Evolutionary conservation across 2,888 invertebrate species (phyloP), one percentile per base, ranked within the genome.

Genomic region (Pterobdella sp.): DNA sequence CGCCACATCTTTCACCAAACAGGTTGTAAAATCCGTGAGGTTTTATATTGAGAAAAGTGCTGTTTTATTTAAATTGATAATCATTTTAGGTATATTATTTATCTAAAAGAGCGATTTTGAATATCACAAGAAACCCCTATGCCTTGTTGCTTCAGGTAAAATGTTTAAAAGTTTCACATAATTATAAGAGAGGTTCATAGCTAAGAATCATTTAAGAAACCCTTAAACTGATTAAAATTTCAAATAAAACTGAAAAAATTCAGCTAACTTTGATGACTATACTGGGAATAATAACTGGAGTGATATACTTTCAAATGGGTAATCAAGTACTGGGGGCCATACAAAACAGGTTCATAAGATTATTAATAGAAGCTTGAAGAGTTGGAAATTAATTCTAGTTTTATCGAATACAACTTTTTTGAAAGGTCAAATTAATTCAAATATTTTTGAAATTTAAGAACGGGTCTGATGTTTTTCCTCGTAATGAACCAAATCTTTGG

Each of bases 391-490:
- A 22, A 22, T 42, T 42, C 49, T 14, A 14, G 7, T 14, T 22
- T 42, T 14, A 7, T 42, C 49, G 22, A 14, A 42, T 7, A 42
- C 7, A 22, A 42, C 49, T 14, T 42, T 14, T 42, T 42, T 42
- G 7, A 42, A 42, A 22, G 7, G 7, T 14, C 22, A 42, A 42
- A 14, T 42, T 42, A 56, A 56, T 26, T 56, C 10, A n/a, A 26
- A 14, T 26, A 14, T 18, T 56, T 56, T 22, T 26, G 26, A 56
- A 56, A n/a, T 56, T 79, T 52, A 78, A 83, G 83, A 76, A 79
- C 80, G 69, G 84, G 84, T 36, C 80, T 81, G 4, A 82, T 84
- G 76, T 84, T 84, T 79, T 83, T 84, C 78, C 80, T 83, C 73
- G 78, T 81, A 29, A 81, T 83, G 81, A 83, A 83, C 75, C 79